These are phyloP conservation scores for Panzeria rudis DNA, from an alignment of 2,888 invertebrate genomes.

Conservation along the genomic window DNA sequence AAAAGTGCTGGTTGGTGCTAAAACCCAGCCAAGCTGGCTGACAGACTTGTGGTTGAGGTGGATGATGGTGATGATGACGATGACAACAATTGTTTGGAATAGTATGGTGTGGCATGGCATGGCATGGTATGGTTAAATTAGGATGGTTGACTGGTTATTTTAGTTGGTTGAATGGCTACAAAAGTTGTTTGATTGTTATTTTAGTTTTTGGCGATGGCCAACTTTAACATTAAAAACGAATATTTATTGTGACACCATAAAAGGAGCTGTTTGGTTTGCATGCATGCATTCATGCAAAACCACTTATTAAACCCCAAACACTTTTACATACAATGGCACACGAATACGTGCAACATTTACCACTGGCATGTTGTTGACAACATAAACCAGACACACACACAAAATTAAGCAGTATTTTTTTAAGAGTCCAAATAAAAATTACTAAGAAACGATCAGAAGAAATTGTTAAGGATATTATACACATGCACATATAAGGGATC, in stretches of 20 bases:
- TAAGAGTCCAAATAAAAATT: conserved; percentile 9
- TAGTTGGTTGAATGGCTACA: conserved; percentile 43
- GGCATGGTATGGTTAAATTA: conserved; percentile 55
- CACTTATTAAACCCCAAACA: conserved; percentile 55
- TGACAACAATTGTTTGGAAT: conserved; percentile 27
- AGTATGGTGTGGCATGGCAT: conserved; percentile 5
- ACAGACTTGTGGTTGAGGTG: conserved; percentile 59
- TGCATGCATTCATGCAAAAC: conserved; percentile 52
- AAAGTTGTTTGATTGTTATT: conserved; percentile 43
- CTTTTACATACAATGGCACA: conserved; percentile 42
- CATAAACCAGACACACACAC: conserved; percentile 26
- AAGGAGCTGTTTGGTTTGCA: conserved; percentile 66
- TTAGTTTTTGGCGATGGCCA: conserved; percentile 68
- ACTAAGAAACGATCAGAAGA: conserved; percentile 24
- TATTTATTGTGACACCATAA: conserved; percentile 71
- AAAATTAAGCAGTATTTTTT: background rate
- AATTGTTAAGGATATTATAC: conserved; percentile 23
- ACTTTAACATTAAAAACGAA: conserved; percentile 65
- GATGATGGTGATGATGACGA: conserved; percentile 34
- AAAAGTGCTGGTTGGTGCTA: conserved; percentile 37
- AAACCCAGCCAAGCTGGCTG: conserved; percentile 59
- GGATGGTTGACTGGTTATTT: conserved; percentile 65
- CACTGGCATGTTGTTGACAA: conserved; percentile 70
- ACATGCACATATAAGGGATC: conserved; percentile 5
- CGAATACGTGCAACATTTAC: conserved; percentile 12